Conservation (phyloP, 2,888 invertebrate genomes). For the Anthoptus insignis region DNA sequence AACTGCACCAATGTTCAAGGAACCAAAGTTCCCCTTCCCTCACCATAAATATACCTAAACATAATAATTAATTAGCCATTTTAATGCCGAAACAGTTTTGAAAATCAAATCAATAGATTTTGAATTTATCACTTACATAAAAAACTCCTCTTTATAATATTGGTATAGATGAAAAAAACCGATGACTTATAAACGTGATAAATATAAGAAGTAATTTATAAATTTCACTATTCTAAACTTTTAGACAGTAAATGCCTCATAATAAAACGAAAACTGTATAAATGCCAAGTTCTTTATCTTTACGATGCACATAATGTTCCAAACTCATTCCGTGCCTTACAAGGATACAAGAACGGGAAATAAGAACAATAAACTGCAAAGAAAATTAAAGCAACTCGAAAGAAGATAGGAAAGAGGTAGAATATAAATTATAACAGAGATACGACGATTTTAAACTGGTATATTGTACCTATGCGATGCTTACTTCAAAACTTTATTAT, state of each 20-base stretch:
- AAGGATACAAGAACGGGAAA: conserved; percentile 10
- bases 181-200: too few species aligned
- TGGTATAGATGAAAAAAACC: too few species aligned
- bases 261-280: neutral
- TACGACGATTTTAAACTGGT: neutral
- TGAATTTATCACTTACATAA: too few species aligned
- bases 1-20: too few species aligned
- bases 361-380: conserved; percentile 19
- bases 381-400: neutral
- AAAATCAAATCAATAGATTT: too few species aligned
- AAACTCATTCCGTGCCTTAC: neutral
- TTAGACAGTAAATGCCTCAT: neutral
- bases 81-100: too few species aligned
- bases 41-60: too few species aligned
- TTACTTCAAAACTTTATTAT: too few species aligned
- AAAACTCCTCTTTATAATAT: too few species aligned
- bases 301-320: conserved; percentile 10
- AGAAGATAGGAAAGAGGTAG: neutral
- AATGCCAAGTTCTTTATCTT: conserved; percentile 9
- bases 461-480: neutral
- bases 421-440: neutral
- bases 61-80: too few species aligned
- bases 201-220: neutral
- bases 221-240: neutral
- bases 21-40: too few species aligned